Base-by-base conservation (phyloP, 2,888 invertebrate genomes). In the Empis livida region DNA sequence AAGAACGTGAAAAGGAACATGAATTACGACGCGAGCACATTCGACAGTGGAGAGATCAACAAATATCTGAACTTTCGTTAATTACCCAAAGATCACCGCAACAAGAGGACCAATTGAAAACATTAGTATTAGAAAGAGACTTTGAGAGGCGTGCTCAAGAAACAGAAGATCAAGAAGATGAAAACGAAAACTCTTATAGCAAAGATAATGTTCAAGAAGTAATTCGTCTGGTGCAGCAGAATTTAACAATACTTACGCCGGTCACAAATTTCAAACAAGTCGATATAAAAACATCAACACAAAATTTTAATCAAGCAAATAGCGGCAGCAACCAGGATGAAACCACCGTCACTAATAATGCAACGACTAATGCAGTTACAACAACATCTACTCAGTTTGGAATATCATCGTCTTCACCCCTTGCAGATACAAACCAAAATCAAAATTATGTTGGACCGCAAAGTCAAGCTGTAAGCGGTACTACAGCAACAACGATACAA, bases 71-170 rank as follows among this genome's bases (percentile, higher is more conserved):
- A 55, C 71, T 95, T 46, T 77, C 86, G 54, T 71, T 78, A 2
- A 63, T 85, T 49, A 75, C 81, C 15, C 73, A 77, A 44, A 76
- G 90, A 47, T 79, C 84, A 4, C 71, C 80, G 0, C 86, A 84
- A 57, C 92, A 93, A 64, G 90, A 85, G 55, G 92, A 93, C 61
- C 89, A 91, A 60, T 70, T 93, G 15, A 78, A 91, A 47, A 84
- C 90, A n/a, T 72, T 96, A 47, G 83, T 86, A 54, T 72, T 95
- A n/a, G 95, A 96, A 64, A 76, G 88, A 50, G 95, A 96, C 69
- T 96, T 96, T 66, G 93, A 95, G 64, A 77, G 90, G 44, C 75
- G 95, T 43, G 93, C 92, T 4, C 83, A 85, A 61, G 89, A 91
- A 68, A 76, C 77, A 31, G 78, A 76, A 48, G 79, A 75, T 54